Evolutionary conservation across 2,888 invertebrate genomes (phyloP), one percentile per base, ranked within the genome.

Genomic region (Plebejus argus): DNA sequence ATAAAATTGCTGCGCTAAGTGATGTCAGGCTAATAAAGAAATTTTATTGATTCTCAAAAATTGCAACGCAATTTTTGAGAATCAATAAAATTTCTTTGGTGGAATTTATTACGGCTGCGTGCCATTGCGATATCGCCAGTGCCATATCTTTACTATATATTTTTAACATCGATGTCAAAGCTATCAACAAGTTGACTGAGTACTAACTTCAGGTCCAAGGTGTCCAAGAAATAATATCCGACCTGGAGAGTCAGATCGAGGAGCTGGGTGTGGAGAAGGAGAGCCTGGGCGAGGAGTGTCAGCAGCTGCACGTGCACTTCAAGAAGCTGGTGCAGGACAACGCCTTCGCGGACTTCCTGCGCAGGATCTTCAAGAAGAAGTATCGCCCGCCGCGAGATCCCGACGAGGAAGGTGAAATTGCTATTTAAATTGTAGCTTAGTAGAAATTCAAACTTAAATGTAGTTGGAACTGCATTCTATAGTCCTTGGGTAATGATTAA

Each of bases 341-440:
- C 85, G 97, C 97, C 86, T 98, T 97, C 86, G 95, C 95, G 7
- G 96, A 97, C 83, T 98, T 98, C 85, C 88, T 98, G 70, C 95
- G 95, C 28, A 96, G 96, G 84, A 97, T 98, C 78, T 98, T 97
- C 85, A 97, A 96, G 85, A 98, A 97, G 86, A 97, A 97, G 84
- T 97, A 96, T 84, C 96, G 96, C 80, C 95, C 96, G 7, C 96
- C 96, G 0, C 96, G 96, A 84, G 90, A 91, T 0, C 90, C 85
- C 76, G 94, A 90, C 75, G 95, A 94, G 6, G 93, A 93, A 80
- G 93, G 93, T 66, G 1, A 28, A 23, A 28, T 33, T 3, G 0
- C 12, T 23, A 74, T 4, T 20, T 49, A 23, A 45, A 35, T 6
- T 39, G 39, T 10, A 35, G 35, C 7, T 35, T 35, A 28, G 28